Evolutionary conservation across 1,140 invertebrate species (phyloP).

Genomic region (Ceratosolen solmsi): DNA sequence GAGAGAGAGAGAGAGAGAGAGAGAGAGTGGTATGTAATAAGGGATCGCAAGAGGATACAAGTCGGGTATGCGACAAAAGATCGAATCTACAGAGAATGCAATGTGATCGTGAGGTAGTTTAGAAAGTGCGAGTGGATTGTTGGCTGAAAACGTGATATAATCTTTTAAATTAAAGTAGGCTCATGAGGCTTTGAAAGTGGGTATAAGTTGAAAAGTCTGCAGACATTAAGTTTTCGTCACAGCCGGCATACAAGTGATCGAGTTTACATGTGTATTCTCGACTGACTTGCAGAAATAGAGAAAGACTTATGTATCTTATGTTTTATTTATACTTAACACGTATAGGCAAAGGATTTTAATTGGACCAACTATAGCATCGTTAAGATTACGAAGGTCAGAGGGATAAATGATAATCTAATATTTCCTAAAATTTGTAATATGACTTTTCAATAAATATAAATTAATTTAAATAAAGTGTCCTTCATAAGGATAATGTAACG

Average conservation of each 20-base stretch:
- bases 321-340: no score
- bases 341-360: no score
- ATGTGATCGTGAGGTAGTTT: background rate
- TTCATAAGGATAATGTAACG: no score
- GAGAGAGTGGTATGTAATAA: background rate
- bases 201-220: slow-evolving; percentile 25
- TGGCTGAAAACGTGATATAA: background rate
- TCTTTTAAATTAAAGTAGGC: background rate
- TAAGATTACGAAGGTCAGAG: no score
- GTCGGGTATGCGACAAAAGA: background rate
- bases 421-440: no score
- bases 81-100: background rate
- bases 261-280: background rate
- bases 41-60: background rate
- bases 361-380: no score
- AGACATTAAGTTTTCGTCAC: slow-evolving; percentile 33
- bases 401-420: no score
- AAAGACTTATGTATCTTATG: background rate
- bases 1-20: no score
- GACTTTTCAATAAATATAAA: no score
- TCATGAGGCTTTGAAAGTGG: background rate
- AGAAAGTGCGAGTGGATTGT: slow-evolving; percentile 27
- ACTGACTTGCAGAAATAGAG: background rate
- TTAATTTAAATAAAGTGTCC: no score
- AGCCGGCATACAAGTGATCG: background rate